Evolutionary conservation across 2,797 vertebrate species (phyloP).

Genomic region (Coranthus polyacanthus): DNA sequence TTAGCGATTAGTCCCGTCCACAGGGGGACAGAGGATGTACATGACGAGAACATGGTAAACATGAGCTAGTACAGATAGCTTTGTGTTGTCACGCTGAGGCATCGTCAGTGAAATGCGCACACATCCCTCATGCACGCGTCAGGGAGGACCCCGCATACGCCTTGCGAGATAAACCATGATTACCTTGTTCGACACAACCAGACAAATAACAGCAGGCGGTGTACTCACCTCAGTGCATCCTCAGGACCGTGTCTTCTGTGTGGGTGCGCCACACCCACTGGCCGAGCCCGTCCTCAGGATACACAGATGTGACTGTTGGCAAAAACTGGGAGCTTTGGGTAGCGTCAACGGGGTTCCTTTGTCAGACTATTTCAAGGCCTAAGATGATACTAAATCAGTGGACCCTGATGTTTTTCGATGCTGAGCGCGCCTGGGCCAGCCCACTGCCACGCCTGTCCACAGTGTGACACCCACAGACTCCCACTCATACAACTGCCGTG

Average conservation of each 20-base stretch:
- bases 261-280: constrained; percentile 69
- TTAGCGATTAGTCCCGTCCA: no score
- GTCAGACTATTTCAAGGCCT: constrained; percentile 57
- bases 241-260: constrained; percentile 57
- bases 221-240: constrained; percentile 82
- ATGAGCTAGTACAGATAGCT: not conserved
- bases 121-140: constrained; percentile 32
- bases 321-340: not conserved
- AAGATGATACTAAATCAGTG: constrained; percentile 53
- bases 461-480: constrained; percentile 28
- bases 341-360: constrained; percentile 33
- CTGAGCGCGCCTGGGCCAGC: constrained; percentile 75
- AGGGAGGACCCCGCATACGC: constrained; percentile 31
- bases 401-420: constrained; percentile 65
- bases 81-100: not conserved
- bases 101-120: constrained; percentile 5
- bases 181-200: not conserved
- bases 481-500: not conserved
- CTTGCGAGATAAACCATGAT: constrained; percentile 17
- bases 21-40: no score
- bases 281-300: constrained; percentile 17
- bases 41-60: constrained; percentile 4
- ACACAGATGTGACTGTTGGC: constrained; percentile 7
- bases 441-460: constrained; percentile 86
- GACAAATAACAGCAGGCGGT: not conserved